A percentile compares a stretch with the other conserved stretches of the same genome.
Evolutionary conservation across 2,888 invertebrate genomes (phyloP).

Genomic region (Melipona bicolor): DNA sequence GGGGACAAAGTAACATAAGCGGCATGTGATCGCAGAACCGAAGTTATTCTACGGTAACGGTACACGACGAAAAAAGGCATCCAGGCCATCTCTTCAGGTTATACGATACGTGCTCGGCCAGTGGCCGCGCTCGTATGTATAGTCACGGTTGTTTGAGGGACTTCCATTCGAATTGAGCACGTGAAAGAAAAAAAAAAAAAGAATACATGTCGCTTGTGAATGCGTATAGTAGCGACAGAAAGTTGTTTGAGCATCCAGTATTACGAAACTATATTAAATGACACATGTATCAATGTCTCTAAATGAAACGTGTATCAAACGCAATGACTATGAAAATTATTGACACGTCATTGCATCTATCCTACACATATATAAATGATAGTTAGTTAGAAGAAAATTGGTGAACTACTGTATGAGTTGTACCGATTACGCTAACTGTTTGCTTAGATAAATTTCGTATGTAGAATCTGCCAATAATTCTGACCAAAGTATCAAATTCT

Average conservation of each 20-base stretch:
- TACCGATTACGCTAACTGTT: no score
- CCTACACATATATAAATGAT: no score
- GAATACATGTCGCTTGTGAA: slow-evolving; percentile 11
- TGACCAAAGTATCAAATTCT: no score
- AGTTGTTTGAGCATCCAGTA: background rate
- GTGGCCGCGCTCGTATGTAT: background rate
- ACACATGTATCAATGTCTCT: no score
- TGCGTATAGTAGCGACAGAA: slow-evolving; percentile 1
- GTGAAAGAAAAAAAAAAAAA: slow-evolving; percentile 9
- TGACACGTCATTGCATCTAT: no score
- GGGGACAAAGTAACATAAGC: slow-evolving; percentile 60
- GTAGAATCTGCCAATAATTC: no score
- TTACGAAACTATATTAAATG: background rate
- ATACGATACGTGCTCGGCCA: slow-evolving; percentile 41
- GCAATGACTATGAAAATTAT: no score
- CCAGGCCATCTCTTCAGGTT: slow-evolving; percentile 72
- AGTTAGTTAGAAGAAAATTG: no score
- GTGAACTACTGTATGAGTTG: no score
- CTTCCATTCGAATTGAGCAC: slow-evolving; percentile 19
- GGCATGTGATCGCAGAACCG: slow-evolving; percentile 64
- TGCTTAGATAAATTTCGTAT: no score
- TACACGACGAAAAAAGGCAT: slow-evolving; percentile 80
- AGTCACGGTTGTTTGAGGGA: slow-evolving; percentile 19
- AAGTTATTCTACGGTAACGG: slow-evolving; percentile 78
- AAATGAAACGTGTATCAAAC: no score